These are phyloP conservation scores for Limanda limanda DNA, from an alignment of 2,113 vertebrate species.

Conservation along the genomic window DNA sequence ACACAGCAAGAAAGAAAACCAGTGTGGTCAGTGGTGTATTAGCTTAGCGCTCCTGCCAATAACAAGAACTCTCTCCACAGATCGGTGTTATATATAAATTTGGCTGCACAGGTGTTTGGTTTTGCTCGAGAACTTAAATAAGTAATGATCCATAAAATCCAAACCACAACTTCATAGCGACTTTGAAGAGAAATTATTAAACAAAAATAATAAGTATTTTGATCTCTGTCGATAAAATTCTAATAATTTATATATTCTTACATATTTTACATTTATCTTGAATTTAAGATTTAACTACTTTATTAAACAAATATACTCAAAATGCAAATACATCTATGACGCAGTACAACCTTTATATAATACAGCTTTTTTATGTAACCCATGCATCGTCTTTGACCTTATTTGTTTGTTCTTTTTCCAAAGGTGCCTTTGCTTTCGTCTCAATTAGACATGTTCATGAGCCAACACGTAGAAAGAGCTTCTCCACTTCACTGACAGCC, in stretches of 20 bases:
- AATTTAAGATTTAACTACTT: no score
- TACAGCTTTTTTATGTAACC: not conserved
- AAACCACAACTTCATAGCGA: slow-evolving; percentile 6
- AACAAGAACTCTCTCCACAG: not conserved
- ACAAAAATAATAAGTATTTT: not conserved
- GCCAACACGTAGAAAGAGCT: slow-evolving; percentile 13
- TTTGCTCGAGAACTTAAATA: not conserved
- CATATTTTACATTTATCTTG: no score
- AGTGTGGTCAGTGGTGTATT: not conserved
- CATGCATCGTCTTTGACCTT: not conserved
- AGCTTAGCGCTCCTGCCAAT: not conserved
- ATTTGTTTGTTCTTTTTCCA: slow-evolving; percentile 7
- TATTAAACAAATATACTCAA: not conserved
- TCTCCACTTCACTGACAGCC: slow-evolving; percentile 15
- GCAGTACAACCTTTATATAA: not conserved
- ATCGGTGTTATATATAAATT: not conserved
- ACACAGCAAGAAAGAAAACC: not conserved
- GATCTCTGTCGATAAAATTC: no score
- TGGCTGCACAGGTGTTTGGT: slow-evolving; percentile 13
- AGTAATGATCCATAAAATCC: not conserved
- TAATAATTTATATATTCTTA: no score
- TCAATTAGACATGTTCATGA: slow-evolving; percentile 54
- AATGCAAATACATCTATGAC: no score
- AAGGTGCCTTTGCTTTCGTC: slow-evolving; percentile 10
- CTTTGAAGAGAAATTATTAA: not conserved